Conservation (phyloP, 2,888 invertebrate species). For the Prenolepis imparis region DNA sequence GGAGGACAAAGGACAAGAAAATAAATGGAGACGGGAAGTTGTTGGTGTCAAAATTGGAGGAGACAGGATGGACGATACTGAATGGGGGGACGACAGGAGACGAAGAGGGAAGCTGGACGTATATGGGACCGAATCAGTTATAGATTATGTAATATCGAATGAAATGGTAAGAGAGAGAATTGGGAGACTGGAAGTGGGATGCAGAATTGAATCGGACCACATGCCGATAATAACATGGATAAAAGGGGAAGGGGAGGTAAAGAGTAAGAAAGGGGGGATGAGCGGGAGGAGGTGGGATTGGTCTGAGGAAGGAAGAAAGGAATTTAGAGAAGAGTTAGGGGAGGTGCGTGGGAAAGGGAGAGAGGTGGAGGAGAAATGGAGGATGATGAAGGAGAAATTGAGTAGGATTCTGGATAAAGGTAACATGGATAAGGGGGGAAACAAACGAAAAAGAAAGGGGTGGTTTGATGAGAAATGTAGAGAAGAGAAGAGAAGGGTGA, state of each 20-base stretch:
- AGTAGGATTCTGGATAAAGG: no score
- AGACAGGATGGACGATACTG: neutral
- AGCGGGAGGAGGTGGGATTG: no score
- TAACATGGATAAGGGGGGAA: neutral
- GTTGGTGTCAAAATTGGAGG: neutral
- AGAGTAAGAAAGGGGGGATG: neutral
- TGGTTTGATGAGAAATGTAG: neutral
- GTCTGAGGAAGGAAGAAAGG: neutral
- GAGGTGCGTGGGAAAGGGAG: neutral
- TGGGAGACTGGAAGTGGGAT: neutral
- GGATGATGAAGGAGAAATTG: neutral
- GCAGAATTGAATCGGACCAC: conserved; percentile 34
- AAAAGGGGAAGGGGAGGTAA: neutral
- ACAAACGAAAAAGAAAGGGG: neutral
- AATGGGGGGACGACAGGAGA: neutral
- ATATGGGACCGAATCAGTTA: neutral
- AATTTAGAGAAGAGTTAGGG: neutral
- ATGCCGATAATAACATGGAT: conserved; percentile 3
- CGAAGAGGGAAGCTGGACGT: neutral
- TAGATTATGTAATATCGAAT: neutral
- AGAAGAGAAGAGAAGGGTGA: neutral
- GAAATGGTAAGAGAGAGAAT: neutral
- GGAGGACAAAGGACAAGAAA: neutral
- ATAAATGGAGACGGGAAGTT: neutral
- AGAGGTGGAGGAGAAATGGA: neutral